Evolutionary conservation across 2,113 vertebrate species (phyloP).

Genomic region (Catharus bicknelli): DNA sequence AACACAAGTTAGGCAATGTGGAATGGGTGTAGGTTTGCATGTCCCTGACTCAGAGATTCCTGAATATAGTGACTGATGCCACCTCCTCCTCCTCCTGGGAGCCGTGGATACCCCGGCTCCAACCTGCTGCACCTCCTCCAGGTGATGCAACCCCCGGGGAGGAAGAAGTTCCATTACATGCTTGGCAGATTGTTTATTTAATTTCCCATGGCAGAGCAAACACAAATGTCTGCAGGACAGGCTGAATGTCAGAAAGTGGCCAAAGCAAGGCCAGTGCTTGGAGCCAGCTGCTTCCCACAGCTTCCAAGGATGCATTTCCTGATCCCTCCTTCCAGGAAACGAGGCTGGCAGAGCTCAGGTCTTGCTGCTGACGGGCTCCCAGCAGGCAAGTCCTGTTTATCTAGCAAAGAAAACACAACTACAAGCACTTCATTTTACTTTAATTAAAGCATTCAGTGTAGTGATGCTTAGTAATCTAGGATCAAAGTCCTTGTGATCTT

Average conservation of each 20-base stretch:
- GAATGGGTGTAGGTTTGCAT: conserved; percentile 55
- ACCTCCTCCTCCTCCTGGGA: neutral
- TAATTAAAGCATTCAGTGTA: conserved; percentile 52
- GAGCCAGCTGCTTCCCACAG: neutral
- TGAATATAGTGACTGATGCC: conserved; percentile 21
- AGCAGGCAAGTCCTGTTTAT: conserved; percentile 68
- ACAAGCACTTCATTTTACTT: conserved; percentile 52
- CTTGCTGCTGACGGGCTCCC: neutral
- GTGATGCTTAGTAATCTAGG: conserved; percentile 62
- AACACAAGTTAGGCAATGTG: conserved; percentile 63
- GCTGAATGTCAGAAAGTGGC: neutral
- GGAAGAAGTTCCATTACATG: neutral
- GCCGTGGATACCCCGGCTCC: conserved; percentile 16
- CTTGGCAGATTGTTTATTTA: neutral
- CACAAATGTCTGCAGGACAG: neutral
- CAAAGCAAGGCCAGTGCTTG: neutral
- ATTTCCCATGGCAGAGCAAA: neutral
- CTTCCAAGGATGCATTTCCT: neutral
- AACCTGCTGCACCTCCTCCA: neutral
- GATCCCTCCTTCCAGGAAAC: conserved; percentile 23
- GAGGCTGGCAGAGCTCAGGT: neutral
- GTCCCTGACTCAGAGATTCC: conserved; percentile 72
- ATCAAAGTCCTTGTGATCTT: conserved; percentile 67
- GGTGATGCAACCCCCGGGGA: conserved; percentile 8
- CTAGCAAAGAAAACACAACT: conserved; percentile 54